Percentiles rank a stretch among this genome's conserved stretches.
These are phyloP conservation scores for Drosophila bocqueti DNA, from an alignment of 1,140 invertebrate species.

Conservation along the genomic window DNA sequence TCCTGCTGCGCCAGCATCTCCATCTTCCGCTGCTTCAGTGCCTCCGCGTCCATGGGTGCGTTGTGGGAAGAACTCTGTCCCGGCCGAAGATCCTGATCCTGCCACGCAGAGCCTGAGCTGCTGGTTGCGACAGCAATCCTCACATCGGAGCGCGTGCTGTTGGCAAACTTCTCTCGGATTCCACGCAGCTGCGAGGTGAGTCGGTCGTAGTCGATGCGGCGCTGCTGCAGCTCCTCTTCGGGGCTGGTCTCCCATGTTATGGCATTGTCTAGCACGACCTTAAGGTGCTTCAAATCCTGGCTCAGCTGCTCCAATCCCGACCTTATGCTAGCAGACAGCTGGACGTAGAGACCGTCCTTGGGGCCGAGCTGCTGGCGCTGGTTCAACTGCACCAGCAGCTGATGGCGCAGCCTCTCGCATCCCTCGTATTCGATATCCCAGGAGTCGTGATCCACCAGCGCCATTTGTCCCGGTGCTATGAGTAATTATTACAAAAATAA, in stretches of 20 bases:
- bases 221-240: slow-evolving; percentile 47
- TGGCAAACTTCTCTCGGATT: slow-evolving; percentile 35
- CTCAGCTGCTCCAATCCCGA: slow-evolving; percentile 88
- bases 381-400: slow-evolving; percentile 88
- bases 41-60: slow-evolving; percentile 42
- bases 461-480: slow-evolving; percentile 50
- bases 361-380: slow-evolving; percentile 86
- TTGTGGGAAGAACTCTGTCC: slow-evolving; percentile 86
- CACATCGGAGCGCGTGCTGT: slow-evolving; percentile 35
- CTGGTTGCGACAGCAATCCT: background rate
- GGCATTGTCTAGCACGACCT: slow-evolving; percentile 86
- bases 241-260: slow-evolving; percentile 64
- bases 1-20: slow-evolving; percentile 89
- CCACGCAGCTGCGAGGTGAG: slow-evolving; percentile 49
- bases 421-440: slow-evolving; percentile 88
- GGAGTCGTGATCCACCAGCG: slow-evolving; percentile 82
- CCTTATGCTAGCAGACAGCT: slow-evolving; percentile 87
- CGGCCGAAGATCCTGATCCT: slow-evolving; percentile 72
- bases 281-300: slow-evolving; percentile 87
- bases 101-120: slow-evolving; percentile 46
- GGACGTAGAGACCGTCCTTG: slow-evolving; percentile 84
- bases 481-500: slow-evolving; percentile 16
- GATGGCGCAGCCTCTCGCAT: slow-evolving; percentile 88
- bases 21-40: slow-evolving; percentile 77
- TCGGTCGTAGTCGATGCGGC: slow-evolving; percentile 56